phyloP scores from a whole-genome alignment of 2,113 vertebrate genomes.

The Hemibagrus wyckioides region DNA sequence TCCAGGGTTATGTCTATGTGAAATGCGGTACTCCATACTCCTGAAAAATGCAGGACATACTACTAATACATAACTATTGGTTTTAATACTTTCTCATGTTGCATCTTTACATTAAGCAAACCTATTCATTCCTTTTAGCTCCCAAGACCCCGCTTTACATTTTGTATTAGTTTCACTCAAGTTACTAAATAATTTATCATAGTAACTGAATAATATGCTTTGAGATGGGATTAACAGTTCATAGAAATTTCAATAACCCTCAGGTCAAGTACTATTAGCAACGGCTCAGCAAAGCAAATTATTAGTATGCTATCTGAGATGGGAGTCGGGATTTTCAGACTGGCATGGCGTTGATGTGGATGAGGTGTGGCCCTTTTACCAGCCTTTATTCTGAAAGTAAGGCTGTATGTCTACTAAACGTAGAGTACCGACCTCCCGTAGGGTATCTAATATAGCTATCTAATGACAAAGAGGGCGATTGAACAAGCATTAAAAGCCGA shows the following conservation, averaged over 20 bases:
- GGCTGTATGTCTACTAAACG: neutral
- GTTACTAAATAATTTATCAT: neutral
- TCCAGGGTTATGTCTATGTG: neutral
- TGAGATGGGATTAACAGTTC: neutral
- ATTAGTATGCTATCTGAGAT: neutral
- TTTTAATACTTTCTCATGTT: neutral
- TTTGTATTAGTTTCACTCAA: slow-evolving; percentile 5
- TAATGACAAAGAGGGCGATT: neutral
- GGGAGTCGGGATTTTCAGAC: neutral
- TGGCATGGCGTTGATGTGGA: neutral
- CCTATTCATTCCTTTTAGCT: neutral
- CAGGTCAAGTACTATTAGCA: slow-evolving; percentile 7
- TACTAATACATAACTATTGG: neutral
- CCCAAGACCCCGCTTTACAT: neutral
- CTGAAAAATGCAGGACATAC: neutral
- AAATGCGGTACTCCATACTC: no score
- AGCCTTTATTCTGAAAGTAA: neutral
- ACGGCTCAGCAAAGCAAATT: slow-evolving; percentile 1
- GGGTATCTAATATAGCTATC: slow-evolving; percentile 1
- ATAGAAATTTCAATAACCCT: slow-evolving; percentile 7
- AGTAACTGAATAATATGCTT: slow-evolving; percentile 1
- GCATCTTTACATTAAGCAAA: neutral
- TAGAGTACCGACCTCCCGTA: neutral
- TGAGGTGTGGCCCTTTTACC: neutral
- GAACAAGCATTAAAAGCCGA: neutral